Base-by-base conservation (phyloP, 2,888 invertebrate genomes). In the Drosophila limbata region DNA sequence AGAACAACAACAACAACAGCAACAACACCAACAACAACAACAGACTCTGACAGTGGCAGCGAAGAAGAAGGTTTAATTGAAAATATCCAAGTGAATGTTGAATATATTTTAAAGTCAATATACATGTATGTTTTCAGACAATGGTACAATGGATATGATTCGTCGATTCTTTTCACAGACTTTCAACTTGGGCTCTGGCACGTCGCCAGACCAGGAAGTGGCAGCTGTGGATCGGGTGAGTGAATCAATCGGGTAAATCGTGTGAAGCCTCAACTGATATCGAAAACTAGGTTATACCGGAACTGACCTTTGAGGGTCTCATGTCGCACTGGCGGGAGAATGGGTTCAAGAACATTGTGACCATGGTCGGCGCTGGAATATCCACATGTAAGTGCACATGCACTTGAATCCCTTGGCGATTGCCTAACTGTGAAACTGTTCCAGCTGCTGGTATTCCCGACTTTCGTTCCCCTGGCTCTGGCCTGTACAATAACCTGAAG, bases 331-430 rank as follows among this genome's bases (percentile, higher is more conserved):
- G 98, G 76, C 95, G 96, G 81, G 94, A 94, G 67, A 94, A 94
- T 42, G 94, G 95, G 73, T 96, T 97, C 90, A 95, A 95, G 91
- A 97, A 97, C 84, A 95, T 99, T 62, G 96, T 99, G 64, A 98
- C 98, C 0, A 95, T 99, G 95, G 96, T 98, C 69, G 99, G 99
- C 69, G 99, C 99, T 80, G 99, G 99, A 55, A 98, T 99, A 89
- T 98, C 98, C 2, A 99, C 99, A 50, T 96, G 98, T 98, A 94
- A 95, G 95, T 94, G n/a, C n/a, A n/a, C n/a, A n/a, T 31, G 25
- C 25, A 4, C 21, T 28, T 13, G 0, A 15, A 15, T 5, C 3
- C 15, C 9, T 31, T 28, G n/a, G 2, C 13, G n/a, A 9, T 5
- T 19, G 9, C 5, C 37, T n/a, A 17, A 21, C 19, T 53, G 31